A percentile compares a stretch with the other conserved stretches of the same genome.
Conservation (phyloP, 2,888 invertebrate species). For the Xestia xanthographa region DNA sequence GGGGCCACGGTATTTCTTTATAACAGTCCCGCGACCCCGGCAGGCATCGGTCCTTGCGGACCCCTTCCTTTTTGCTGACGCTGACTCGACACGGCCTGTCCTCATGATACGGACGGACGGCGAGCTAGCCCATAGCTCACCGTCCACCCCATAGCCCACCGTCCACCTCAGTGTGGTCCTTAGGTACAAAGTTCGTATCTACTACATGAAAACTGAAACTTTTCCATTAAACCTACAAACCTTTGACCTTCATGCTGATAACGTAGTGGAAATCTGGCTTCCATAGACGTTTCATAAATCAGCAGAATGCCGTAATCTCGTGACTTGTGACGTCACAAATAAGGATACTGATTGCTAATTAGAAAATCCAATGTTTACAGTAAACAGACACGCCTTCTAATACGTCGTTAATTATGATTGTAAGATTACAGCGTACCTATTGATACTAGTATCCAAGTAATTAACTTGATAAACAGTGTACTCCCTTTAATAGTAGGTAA, state of each 20-base stretch:
- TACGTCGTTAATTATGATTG: not conserved
- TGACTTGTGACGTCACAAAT: constrained; percentile 14
- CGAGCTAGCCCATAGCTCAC: too few species aligned
- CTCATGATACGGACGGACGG: too few species aligned
- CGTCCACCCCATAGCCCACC: too few species aligned
- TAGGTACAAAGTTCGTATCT: not conserved
- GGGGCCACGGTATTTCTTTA: too few species aligned
- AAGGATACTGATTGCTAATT: constrained; percentile 8
- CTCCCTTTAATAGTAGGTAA: too few species aligned
- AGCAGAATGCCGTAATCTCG: constrained; percentile 8
- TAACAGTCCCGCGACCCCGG: too few species aligned
- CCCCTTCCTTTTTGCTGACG: too few species aligned
- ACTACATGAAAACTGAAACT: constrained; percentile 12
- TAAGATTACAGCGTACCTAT: not conserved
- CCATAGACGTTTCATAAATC: constrained; percentile 2
- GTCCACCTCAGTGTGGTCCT: not conserved
- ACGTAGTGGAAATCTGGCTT: constrained; percentile 1
- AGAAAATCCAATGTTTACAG: constrained; percentile 24
- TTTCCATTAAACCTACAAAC: constrained; percentile 6
- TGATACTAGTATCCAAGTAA: not conserved
- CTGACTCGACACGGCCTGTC: too few species aligned
- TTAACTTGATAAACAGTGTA: not conserved
- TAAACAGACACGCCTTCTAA: constrained; percentile 37
- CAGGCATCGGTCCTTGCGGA: too few species aligned
- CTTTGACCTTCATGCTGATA: constrained; percentile 24